Evolutionary conservation across 1,140 invertebrate genomes (phyloP).

Genomic region (Notospermus geniculatus): DNA sequence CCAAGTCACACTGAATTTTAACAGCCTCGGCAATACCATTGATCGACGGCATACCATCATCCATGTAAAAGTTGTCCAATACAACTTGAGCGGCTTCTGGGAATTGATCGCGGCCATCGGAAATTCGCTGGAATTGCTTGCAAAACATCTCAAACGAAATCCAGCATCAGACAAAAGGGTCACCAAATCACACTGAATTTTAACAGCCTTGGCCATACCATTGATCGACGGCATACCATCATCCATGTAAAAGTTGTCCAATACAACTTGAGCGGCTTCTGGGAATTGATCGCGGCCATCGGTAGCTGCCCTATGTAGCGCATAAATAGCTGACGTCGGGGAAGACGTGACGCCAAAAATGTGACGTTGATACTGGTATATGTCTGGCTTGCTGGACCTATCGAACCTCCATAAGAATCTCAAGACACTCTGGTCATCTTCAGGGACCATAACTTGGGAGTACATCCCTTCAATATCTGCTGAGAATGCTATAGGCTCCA

Average conservation of each 20-base stretch:
- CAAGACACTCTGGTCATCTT: slow-evolving; percentile 16
- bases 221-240: slow-evolving; percentile 16
- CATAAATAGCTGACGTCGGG: slow-evolving; percentile 22
- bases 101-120: slow-evolving; percentile 4
- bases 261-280: slow-evolving; percentile 7
- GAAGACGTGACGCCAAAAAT: slow-evolving; percentile 27
- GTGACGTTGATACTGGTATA: slow-evolving; percentile 21
- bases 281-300: slow-evolving; percentile 5
- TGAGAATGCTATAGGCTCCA: slow-evolving; percentile 27
- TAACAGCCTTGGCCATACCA: slow-evolving; percentile 10
- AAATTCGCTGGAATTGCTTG: slow-evolving; percentile 11
- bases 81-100: slow-evolving; percentile 8
- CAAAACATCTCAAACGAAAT: slow-evolving; percentile 16
- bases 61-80: slow-evolving; percentile 24
- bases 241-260: slow-evolving; percentile 26
- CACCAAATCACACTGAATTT: slow-evolving; percentile 1
- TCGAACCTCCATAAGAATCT: slow-evolving; percentile 22
- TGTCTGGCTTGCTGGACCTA: slow-evolving; percentile 12
- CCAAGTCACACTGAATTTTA: slow-evolving; percentile 1
- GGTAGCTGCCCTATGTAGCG: slow-evolving; percentile 18
- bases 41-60: slow-evolving; percentile 19
- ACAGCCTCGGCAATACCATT: slow-evolving; percentile 9
- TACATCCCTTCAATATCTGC: slow-evolving; percentile 29
- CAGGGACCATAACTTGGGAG: slow-evolving; percentile 21
- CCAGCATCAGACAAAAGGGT: slow-evolving; percentile 8